Evolutionary conservation across 2,113 vertebrate species (phyloP), one percentile per base, ranked within the genome.

Genomic region (Panthera uncia): DNA sequence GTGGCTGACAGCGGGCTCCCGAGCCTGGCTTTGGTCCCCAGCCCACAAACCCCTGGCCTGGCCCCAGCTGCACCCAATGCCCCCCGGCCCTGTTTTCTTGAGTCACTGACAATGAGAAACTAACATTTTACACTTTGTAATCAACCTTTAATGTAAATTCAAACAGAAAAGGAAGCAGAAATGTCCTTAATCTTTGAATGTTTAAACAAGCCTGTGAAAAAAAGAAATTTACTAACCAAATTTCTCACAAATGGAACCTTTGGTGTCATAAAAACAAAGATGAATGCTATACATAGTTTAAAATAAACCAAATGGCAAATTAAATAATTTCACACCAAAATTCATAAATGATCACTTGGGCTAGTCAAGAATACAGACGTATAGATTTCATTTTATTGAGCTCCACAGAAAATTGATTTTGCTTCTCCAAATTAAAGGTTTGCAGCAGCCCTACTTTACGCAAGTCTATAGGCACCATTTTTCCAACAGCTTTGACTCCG

Each of bases 1-100:
- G 98, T 99, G 99, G 90, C 98, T 99, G 92, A 98, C 99, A 57
- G 97, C 96, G 68, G 98, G 98, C 66, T 95, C 98, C 0, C 98
- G 88, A 98, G 2, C 81, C 74, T 0, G 84, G 13, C 68, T 63
- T 52, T 88, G 74, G 41, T 29, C 25, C 48, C 25, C 23, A 65
- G 36, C 38, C 48, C 15, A 48, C 27, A 50, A 4, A 21, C 23
- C 50, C 7, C 13, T 93, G 66, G 16, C 8, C 71, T 52, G 48
- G 50, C 21, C 36, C 71, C 71, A 55, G 19, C 27, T 41, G 68
- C 18, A 78, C 41, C n/a, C 45, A 68, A 11, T 7, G 11, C 7
- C 55, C 45, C 11, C 1, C 12, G 33, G 55, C 23, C 5, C 13
- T 36, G 16, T 83, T 73, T 33, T 78, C 41, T 68, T 21, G 38